A percentile compares a stretch with the other conserved stretches of the same genome.
Conservation (phyloP, 2,888 invertebrate species). For the Ectropis crepuscularia region DNA sequence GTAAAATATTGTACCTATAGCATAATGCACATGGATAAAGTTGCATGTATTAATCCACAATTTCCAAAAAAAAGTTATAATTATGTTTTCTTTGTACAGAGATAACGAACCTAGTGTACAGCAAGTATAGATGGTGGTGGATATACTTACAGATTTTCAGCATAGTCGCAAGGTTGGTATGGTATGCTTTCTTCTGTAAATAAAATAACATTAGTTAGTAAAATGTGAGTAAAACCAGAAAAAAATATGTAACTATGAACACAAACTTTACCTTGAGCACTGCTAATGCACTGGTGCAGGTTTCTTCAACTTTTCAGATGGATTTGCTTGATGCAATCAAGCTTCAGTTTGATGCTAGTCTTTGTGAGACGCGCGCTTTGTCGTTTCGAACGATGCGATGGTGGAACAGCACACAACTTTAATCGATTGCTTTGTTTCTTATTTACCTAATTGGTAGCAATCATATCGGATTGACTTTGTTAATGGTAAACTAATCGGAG, state of each 20-base stretch:
- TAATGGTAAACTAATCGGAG: no score
- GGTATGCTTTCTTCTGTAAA: conserved; percentile 28
- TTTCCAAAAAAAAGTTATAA: background rate
- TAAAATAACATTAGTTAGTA: background rate
- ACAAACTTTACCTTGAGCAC: conserved; percentile 1
- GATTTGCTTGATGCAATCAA: no score
- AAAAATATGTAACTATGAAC: background rate
- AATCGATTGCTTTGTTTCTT: no score
- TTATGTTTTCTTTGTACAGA: conserved; percentile 44
- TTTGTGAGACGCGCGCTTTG: no score
- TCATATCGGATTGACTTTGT: no score
- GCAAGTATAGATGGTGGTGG: conserved; percentile 80
- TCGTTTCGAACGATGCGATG: no score
- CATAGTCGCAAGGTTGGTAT: conserved; percentile 62
- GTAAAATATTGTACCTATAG: no score
- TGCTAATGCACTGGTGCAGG: conserved; percentile 16
- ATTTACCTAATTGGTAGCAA: no score
- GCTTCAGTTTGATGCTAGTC: no score
- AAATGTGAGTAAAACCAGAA: background rate
- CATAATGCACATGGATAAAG: conserved; percentile 7
- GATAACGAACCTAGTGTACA: conserved; percentile 49
- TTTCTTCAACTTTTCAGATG: background rate
- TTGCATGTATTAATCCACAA: background rate
- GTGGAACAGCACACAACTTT: no score
- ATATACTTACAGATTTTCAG: conserved; percentile 59